Base-by-base conservation (phyloP, 2,888 invertebrate genomes). In the Leptinotarsa juncta region DNA sequence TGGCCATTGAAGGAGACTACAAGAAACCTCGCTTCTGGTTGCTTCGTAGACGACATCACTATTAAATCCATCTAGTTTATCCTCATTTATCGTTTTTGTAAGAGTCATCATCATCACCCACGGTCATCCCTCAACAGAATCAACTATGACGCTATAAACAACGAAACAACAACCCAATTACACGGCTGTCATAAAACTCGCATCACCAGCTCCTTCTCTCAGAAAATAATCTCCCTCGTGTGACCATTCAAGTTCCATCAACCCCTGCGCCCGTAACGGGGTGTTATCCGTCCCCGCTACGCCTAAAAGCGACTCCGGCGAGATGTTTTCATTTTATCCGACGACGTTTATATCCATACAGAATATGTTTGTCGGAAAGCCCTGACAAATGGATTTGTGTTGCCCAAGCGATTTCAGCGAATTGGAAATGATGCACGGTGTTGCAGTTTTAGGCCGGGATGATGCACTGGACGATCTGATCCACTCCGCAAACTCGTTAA, bases 321-420 rank as follows among this genome's bases (percentile, higher is more conserved):
- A 69, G 69, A 69, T 69, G 69, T 69, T 69, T 23, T 42, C 48
- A 60, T 69, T 69, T 69, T 26, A 57, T 20, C 48, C 57, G 57
- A 42, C 42, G 69, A 69, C 69, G 57, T 69, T 69, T 69, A 57
- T 69, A 69, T 69, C 69, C 69, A 69, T 69, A 57, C 14, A 57
- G 69, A 48, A 57, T 18, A 57, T 57, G 16, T 69, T 69, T 57
- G 69, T 42, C 57, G 48, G 68, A 16, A 69, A 69, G 60, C 16
- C 49, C 48, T 57, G 42, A 57, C 57, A 57, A 69, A 69, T 69
- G 69, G 57, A 26, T 69, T 60, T 42, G 49, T 48, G 62, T 26
- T 42, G 42, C 42, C 18, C 62, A 62, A 26, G 42, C 32, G 51
- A 7, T 50, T 50, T 67, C 51, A 16, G 32, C 51, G 67, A 53